These are phyloP conservation scores for Zonotrichia albicollis DNA, from an alignment of 2,797 vertebrate genomes.

Conservation along the genomic window DNA sequence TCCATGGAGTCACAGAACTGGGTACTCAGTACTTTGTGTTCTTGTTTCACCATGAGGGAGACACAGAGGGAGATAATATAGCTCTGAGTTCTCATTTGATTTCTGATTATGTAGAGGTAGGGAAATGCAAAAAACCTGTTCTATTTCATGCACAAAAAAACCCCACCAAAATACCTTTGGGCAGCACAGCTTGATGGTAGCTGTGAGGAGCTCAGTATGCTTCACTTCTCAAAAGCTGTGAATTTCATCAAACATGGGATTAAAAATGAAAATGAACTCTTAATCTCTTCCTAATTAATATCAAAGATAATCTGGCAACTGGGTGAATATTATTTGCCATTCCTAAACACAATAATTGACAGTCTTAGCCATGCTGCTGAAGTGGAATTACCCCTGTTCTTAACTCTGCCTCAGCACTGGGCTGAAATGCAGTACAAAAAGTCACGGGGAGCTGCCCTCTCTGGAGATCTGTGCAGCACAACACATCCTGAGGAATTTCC, in stretches of 20 bases:
- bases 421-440: background rate
- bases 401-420: no score
- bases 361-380: background rate
- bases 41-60: rapidly evolving
- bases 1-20: background rate
- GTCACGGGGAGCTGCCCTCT: background rate
- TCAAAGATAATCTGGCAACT: background rate
- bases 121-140: background rate
- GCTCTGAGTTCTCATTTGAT: background rate
- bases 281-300: background rate
- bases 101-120: background rate
- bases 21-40: background rate
- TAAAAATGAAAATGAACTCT: background rate
- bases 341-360: background rate
- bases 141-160: background rate
- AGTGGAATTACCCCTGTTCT: background rate
- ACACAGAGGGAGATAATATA: background rate
- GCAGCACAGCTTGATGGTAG: background rate
- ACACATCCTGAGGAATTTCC: background rate
- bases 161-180: background rate
- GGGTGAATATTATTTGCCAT: background rate
- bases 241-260: background rate
- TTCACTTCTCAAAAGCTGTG: background rate
- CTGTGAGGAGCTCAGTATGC: background rate
- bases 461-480: background rate